Evolutionary conservation across 2,113 vertebrate genomes (phyloP).

Genomic region (Phalacrocorax pelagicus): DNA sequence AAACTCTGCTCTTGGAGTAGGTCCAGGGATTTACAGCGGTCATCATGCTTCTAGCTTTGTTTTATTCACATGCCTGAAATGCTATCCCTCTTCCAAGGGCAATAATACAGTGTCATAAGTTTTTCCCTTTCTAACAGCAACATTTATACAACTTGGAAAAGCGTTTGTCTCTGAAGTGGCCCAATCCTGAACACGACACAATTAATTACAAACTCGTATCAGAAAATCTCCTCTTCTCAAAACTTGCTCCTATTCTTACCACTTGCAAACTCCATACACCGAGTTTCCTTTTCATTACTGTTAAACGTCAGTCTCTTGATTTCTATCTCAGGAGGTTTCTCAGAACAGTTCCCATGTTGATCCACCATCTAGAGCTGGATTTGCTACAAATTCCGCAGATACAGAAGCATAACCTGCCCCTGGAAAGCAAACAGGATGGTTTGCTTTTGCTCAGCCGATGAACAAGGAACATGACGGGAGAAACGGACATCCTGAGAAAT

Average conservation of each 20-base stretch:
- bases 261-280: neutral
- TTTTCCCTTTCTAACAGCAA: neutral
- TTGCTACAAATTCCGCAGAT: neutral
- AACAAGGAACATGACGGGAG: neutral
- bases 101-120: neutral
- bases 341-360: neutral
- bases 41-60: neutral
- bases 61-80: neutral
- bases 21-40: neutral
- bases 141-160: neutral
- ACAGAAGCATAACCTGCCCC: neutral
- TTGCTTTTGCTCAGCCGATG: neutral
- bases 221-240: neutral
- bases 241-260: neutral
- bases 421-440: neutral
- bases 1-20: neutral
- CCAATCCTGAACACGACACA: neutral
- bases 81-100: neutral
- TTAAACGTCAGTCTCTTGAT: neutral
- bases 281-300: neutral
- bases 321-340: neutral
- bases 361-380: neutral
- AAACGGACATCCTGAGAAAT: neutral
- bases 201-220: neutral
- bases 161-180: accelerated